Evolutionary conservation across 2,888 invertebrate genomes (phyloP).

Genomic region (Rhagophthalmus giganteus): DNA sequence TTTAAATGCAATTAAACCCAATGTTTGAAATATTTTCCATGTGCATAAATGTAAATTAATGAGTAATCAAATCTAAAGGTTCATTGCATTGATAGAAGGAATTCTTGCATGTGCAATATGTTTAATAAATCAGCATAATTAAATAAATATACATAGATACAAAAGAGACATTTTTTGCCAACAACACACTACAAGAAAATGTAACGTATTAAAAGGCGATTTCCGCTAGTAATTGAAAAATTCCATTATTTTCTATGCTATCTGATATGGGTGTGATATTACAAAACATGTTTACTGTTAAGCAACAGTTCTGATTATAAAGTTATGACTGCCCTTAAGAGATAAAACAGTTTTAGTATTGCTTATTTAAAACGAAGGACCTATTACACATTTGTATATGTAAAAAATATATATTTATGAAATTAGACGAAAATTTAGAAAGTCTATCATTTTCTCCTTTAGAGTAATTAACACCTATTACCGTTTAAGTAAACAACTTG

Average conservation of each 20-base stretch:
- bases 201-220: not conserved
- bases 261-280: not conserved
- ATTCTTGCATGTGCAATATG: not conserved
- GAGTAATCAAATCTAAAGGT: not conserved
- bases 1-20: too few species aligned
- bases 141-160: not conserved
- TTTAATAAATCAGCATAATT: too few species aligned
- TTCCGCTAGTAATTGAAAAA: not conserved
- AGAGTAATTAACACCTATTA: not conserved
- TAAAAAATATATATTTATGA: not conserved
- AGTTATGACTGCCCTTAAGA: not conserved
- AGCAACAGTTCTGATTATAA: too few species aligned
- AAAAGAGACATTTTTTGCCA: not conserved
- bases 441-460: not conserved
- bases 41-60: too few species aligned
- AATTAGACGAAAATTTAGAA: not conserved
- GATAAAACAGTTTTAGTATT: not conserved
- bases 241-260: not conserved
- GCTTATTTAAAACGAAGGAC: not conserved
- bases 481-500: too few species aligned
- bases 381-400: too few species aligned
- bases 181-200: not conserved
- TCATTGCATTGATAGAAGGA: not conserved
- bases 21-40: too few species aligned
- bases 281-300: constrained; percentile 5